These are phyloP conservation scores for Dyspetes luteomarginatus DNA, from an alignment of 2,888 invertebrate genomes.

Conservation along the genomic window DNA sequence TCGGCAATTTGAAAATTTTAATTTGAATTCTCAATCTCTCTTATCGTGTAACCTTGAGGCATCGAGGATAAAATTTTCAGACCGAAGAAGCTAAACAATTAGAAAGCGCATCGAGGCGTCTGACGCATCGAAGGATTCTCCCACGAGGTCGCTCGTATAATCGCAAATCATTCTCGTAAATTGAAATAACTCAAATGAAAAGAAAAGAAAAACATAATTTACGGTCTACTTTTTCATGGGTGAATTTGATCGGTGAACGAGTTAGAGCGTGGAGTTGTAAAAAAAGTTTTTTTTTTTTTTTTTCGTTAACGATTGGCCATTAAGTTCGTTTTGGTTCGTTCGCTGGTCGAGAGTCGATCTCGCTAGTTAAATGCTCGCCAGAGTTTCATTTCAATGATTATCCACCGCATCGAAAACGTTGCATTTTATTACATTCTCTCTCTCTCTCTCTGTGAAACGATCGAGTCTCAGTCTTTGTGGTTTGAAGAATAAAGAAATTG, in stretches of 20 bases:
- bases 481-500: slow-evolving; percentile 10
- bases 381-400: slow-evolving; percentile 24
- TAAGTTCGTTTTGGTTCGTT: slow-evolving; percentile 16
- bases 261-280: background rate
- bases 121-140: slow-evolving; percentile 55
- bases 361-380: background rate
- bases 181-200: slow-evolving; percentile 21
- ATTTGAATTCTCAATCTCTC: too few relatives aligned
- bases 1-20: background rate
- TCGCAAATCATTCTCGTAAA: slow-evolving; percentile 14
- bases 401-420: background rate
- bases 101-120: slow-evolving; percentile 65
- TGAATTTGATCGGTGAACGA: slow-evolving; percentile 2
- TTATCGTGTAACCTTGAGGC: slow-evolving; percentile 52
- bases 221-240: background rate
- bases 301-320: slow-evolving; percentile 19
- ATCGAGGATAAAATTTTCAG: slow-evolving; percentile 62
- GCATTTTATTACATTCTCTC: background rate
- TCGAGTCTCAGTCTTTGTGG: background rate
- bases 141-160: slow-evolving; percentile 46
- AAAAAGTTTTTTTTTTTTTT: background rate
- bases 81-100: slow-evolving; percentile 58
- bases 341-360: background rate
- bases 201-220: background rate
- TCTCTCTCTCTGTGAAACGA: background rate